These are phyloP conservation scores for Phorcus lineatus DNA, from an alignment of 2,888 invertebrate genomes.

Conservation along the genomic window DNA sequence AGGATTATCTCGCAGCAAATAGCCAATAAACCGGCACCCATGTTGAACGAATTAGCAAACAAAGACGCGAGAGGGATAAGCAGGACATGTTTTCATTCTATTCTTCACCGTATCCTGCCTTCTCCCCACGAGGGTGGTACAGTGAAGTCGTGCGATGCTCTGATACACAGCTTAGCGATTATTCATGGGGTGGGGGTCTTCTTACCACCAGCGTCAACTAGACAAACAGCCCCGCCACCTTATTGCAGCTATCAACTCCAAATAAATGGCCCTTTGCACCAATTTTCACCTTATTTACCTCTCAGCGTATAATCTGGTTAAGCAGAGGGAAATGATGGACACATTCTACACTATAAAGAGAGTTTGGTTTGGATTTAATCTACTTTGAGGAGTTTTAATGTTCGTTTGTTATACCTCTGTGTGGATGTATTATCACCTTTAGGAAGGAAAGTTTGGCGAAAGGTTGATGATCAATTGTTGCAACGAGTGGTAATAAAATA, in stretches of 20 bases:
- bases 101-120: not conserved
- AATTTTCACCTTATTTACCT: conserved; percentile 16
- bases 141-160: not conserved
- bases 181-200: not conserved
- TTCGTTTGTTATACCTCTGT: too few relatives aligned
- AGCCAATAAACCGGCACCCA: conserved; percentile 17
- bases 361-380: too few relatives aligned
- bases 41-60: conserved; percentile 24
- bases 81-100: conserved; percentile 9
- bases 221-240: not conserved
- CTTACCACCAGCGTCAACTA: not conserved
- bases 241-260: not conserved
- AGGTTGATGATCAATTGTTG: too few relatives aligned
- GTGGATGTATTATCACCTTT: too few relatives aligned
- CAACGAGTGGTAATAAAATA: too few relatives aligned
- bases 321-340: not conserved
- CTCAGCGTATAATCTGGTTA: not conserved
- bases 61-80: conserved; percentile 5
- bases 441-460: too few relatives aligned
- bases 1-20: conserved; percentile 13
- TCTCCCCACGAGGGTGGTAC: not conserved
- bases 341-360: too few relatives aligned
- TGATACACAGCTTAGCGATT: not conserved
- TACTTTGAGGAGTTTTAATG: too few relatives aligned
- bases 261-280: not conserved